A percentile compares a stretch with the other conserved stretches of the same genome.
Evolutionary conservation across 2,113 vertebrate species (phyloP).

Genomic region (Pterocles gutturalis): DNA sequence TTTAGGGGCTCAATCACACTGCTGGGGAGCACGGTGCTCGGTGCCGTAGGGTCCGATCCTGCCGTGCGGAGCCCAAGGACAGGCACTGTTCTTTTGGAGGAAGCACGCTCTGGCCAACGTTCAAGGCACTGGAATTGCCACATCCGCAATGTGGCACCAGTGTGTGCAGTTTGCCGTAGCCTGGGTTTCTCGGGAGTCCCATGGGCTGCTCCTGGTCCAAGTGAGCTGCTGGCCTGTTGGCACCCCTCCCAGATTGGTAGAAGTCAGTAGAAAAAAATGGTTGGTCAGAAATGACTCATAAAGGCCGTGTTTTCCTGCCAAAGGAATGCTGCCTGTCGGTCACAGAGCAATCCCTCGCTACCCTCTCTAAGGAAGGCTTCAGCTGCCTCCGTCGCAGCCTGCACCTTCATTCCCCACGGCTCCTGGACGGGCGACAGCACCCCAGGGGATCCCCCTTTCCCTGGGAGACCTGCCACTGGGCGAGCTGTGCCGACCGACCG

Average conservation of each 20-base stretch:
- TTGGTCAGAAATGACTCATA: slow-evolving; percentile 74
- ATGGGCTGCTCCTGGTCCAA: slow-evolving; percentile 59
- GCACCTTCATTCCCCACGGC: not conserved
- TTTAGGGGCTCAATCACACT: not conserved
- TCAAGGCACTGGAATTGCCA: slow-evolving; percentile 40
- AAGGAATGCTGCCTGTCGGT: slow-evolving; percentile 61
- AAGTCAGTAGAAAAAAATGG: slow-evolving; percentile 74
- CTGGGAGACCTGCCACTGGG: not conserved
- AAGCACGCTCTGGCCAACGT: not conserved
- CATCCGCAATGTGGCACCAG: slow-evolving; percentile 71
- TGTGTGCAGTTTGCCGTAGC: slow-evolving; percentile 54
- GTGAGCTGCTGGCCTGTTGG: slow-evolving; percentile 66
- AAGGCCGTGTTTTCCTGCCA: slow-evolving; percentile 68
- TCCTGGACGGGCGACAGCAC: not conserved
- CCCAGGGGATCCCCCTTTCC: not conserved
- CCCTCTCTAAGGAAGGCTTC: slow-evolving; percentile 28
- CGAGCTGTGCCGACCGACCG: not conserved
- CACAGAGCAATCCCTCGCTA: slow-evolving; percentile 27
- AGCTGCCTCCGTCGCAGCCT: not conserved
- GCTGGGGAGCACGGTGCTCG: fast-evolving
- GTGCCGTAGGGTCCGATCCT: not conserved
- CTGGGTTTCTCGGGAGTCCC: slow-evolving; percentile 60
- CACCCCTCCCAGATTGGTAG: slow-evolving; percentile 66
- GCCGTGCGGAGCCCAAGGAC: not conserved
- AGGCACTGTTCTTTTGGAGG: not conserved